Evolutionary conservation across 2,797 vertebrate genomes (phyloP), one percentile per base, ranked within the genome.

Genomic region (Cephalopachus bancanus): DNA sequence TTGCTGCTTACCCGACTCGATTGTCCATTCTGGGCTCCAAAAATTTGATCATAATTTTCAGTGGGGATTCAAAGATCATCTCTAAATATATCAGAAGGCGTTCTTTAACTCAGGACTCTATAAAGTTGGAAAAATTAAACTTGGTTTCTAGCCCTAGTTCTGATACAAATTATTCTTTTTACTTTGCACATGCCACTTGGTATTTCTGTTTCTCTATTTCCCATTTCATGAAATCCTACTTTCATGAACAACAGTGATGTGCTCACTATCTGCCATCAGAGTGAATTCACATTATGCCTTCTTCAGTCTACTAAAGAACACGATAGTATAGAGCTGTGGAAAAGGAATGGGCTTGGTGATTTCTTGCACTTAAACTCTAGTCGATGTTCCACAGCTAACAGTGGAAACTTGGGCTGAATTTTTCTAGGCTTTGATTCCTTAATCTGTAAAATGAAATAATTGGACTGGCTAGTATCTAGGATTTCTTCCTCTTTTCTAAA

Each of bases 141-240:
- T 51, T 17, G 9, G 26, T 15, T 67, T 69, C 19, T 51, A 14
- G 12, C 59, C 7, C 49, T 14, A 44, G 11, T 15, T 74, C 26
- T 93, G 65, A 12, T 67, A 9, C 30, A 83, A 30, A 51, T 62
- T 55, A n/a, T 44, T 51, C 22, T 75, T 87, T 71, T 5, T 17
- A 1, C 10, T 49, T 51, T 64, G 33, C 4, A 0, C 7, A 8
- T 2, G 10, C 1, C 9, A 3, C 44, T 71, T 78, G 19, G 72
- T 6, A 16, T 30, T 83, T 53, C 55, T 22, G 2, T 64, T 64
- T 72, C 7, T 91, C 78, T 51, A 2, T 72, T 74, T 75, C 15
- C 0, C 20, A 6, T 67, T 80, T 28, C 33, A 2, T 22, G 30
- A 57, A 51, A 33, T 17, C 20, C 49, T 59, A n/a, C n/a, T 79